Evolutionary conservation across 2,888 invertebrate genomes (phyloP).

Genomic region (Sphinx pinastri): DNA sequence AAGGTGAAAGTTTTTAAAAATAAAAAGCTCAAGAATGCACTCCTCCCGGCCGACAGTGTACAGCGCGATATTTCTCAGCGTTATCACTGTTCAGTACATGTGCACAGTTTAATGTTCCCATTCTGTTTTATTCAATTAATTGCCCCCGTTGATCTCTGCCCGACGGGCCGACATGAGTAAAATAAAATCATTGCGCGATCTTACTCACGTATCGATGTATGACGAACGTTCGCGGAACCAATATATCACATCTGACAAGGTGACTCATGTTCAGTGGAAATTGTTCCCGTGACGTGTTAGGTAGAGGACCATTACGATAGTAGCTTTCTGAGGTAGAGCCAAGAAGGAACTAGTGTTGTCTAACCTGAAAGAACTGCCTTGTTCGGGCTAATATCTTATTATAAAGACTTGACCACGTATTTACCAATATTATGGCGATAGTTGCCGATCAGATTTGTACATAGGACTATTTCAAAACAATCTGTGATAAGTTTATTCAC

Average conservation of each 20-base stretch:
- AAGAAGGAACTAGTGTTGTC: no score
- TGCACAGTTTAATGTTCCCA: slow-evolving; percentile 79
- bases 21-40: background rate
- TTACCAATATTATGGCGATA: no score
- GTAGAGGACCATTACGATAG: background rate
- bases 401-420: no score
- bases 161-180: slow-evolving; percentile 25
- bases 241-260: slow-evolving; percentile 19
- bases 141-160: slow-evolving; percentile 48
- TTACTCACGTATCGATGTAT: slow-evolving; percentile 24
- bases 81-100: slow-evolving; percentile 76
- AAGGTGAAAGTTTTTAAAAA: no score
- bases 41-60: slow-evolving; percentile 52
- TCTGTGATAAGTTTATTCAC: no score
- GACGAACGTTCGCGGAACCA: slow-evolving; percentile 23
- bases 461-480: no score
- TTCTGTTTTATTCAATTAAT: slow-evolving; percentile 74
- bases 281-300: background rate
- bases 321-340: no score
- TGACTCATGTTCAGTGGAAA: background rate
- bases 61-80: slow-evolving; percentile 69
- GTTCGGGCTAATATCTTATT: no score
- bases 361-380: no score
- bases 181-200: slow-evolving; percentile 28
- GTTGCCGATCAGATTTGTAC: no score